A percentile compares a stretch with the other conserved stretches of the same genome.
Conservation (phyloP, 2,888 invertebrate species). For the Subacronicta megacephala region DNA sequence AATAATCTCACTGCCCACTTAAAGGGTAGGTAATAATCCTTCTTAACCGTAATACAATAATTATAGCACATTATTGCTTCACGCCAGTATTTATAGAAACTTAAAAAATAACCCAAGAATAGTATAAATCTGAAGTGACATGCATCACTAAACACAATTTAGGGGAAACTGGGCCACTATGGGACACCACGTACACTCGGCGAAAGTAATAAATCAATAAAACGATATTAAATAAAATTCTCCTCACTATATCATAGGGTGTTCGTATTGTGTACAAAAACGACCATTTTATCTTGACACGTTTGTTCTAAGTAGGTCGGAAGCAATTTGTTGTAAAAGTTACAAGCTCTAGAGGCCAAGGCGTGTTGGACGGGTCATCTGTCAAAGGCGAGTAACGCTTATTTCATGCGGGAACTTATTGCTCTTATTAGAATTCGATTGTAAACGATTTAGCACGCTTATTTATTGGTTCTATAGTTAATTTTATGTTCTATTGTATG, state of each 20-base stretch:
- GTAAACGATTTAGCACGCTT: constrained; percentile 69
- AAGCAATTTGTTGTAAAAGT: constrained; percentile 37
- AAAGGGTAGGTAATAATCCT: too few species aligned
- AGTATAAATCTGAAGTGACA: too few species aligned
- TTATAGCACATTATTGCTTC: too few species aligned
- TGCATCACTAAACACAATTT: constrained; percentile 73
- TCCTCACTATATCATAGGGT: constrained; percentile 79
- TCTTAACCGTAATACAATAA: too few species aligned
- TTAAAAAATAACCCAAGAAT: too few species aligned
- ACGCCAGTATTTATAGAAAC: too few species aligned
- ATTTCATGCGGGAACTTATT: constrained; percentile 81
- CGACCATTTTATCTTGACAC: constrained; percentile 66
- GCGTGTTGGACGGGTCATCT: constrained; percentile 63
- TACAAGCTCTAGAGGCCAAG: constrained; percentile 53
- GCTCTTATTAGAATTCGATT: constrained; percentile 77
- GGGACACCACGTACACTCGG: constrained; percentile 62
- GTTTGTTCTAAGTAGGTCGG: constrained; percentile 41
- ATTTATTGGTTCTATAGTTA: constrained; percentile 64
- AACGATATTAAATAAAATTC: constrained; percentile 85
- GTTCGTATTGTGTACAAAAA: constrained; percentile 70
- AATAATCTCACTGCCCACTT: too few species aligned
- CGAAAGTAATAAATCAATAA: constrained; percentile 83
- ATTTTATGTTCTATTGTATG: constrained; percentile 32
- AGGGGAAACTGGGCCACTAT: constrained; percentile 67
- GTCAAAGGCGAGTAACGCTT: constrained; percentile 77